Conservation (phyloP, 2,113 vertebrate genomes). For the Dolichallabes microphthalmus region DNA sequence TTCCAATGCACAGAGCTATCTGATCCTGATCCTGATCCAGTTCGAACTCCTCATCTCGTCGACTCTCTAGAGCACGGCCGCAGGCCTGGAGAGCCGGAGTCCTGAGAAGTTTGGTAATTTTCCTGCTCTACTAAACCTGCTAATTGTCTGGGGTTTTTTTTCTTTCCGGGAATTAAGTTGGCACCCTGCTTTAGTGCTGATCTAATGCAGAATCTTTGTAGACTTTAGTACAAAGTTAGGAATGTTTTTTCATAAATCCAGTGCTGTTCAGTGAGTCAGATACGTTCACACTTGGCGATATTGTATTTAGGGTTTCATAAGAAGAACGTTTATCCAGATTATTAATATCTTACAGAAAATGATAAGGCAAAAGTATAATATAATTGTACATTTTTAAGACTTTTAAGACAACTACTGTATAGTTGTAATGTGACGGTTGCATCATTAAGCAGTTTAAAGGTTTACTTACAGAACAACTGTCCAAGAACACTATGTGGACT, state of each 20-base stretch:
- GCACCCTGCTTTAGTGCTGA: not conserved
- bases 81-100: not conserved
- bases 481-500: not conserved
- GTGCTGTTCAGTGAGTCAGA: not conserved
- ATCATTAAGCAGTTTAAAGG: not conserved
- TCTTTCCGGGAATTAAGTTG: slow-evolving; percentile 1
- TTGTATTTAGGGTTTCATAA: not conserved
- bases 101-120: not conserved
- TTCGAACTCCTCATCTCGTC: slow-evolving; percentile 3
- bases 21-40: slow-evolving; percentile 25
- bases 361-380: not conserved
- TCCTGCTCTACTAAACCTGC: not conserved
- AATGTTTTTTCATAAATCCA: not conserved
- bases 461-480: not conserved
- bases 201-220: not conserved
- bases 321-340: not conserved
- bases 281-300: not conserved
- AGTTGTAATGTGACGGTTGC: not conserved
- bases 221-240: slow-evolving; percentile 8
- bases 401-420: not conserved
- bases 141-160: not conserved
- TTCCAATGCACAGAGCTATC: slow-evolving; percentile 30
- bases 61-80: not conserved
- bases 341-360: not conserved
- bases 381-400: not conserved